Percentiles rank a stretch among this genome's conserved stretches.
Evolutionary conservation across 2,888 invertebrate species (phyloP).

Genomic region (Microplitis manilae): DNA sequence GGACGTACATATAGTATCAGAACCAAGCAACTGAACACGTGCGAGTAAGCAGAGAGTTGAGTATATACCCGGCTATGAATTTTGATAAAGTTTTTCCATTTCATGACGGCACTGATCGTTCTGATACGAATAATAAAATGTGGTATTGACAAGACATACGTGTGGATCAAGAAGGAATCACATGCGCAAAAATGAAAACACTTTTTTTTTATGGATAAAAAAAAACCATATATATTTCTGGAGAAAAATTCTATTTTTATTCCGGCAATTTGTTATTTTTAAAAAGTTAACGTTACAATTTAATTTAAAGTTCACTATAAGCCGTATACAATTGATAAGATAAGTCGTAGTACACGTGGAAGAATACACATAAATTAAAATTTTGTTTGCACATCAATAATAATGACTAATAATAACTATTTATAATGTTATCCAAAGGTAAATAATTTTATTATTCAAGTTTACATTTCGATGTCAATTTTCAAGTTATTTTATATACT

Average conservation of each 20-base stretch:
- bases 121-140: constrained; percentile 4
- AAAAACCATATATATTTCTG: background rate
- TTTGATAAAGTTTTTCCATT: constrained; percentile 50
- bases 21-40: constrained; percentile 22
- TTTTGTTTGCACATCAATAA: background rate
- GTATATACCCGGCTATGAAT: constrained; percentile 48
- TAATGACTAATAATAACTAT: background rate
- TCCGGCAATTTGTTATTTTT: no score
- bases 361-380: background rate
- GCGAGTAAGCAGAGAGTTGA: constrained; percentile 24
- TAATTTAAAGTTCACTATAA: background rate
- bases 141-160: constrained; percentile 8
- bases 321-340: background rate
- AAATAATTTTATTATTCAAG: background rate
- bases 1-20: constrained; percentile 30
- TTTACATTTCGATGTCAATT: background rate
- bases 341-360: background rate
- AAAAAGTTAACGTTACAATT: background rate
- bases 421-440: background rate
- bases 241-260: no score
- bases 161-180: background rate
- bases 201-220: background rate
- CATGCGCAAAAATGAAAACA: background rate
- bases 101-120: constrained; percentile 2
- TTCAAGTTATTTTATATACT: no score